Base-by-base conservation (phyloP, 2,888 invertebrate genomes). In the Halictus ligatus region DNA sequence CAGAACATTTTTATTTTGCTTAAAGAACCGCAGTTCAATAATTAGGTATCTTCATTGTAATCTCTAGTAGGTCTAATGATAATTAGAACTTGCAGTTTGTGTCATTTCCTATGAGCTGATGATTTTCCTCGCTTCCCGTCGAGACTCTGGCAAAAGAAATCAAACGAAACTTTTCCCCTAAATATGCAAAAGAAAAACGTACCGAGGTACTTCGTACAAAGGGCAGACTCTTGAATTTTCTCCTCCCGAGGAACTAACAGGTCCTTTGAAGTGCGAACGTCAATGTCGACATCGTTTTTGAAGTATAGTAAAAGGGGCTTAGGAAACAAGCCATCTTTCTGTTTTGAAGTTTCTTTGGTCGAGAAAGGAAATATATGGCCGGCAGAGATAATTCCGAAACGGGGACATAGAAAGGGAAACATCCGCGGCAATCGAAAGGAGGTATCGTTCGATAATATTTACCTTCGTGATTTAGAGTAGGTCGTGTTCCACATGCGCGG, bases 381-480 rank as follows among this genome's bases (percentile, higher is more conserved):
- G 15, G 64, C 64, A 64, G 64, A 15, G 67, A 35, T 29, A 67
- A 67, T 29, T 35, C 35, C 35, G 67, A 35, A 35, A 35, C 35
- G 35, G 35, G 35, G 67, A 35, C 21, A 4, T 35, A 67, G 35
- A 67, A 35, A 67, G 67, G 35, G 67, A 67, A 67, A 35, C 35
- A 67, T 67, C 67, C 54, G 8, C 21, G 35, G 67, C 35, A 10
- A 67, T 67, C 35, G 67, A 43, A 77, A 69, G 73, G 79, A 64
- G 64, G 48, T 67, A 64, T 76, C 79, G 81, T 82, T 77, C 86
- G 86, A 85, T 85, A 79, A 82, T 82, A 82, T 86, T 86, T 85
- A 50, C 71, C 67, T 60, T 82, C 54, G 40, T 60, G 71, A 80
- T 82, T 82, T 71, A 25, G 79, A 76, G 75, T 72, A 78, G 81